phyloP scores from a whole-genome alignment of 2,797 vertebrate species.

The Lithobates sylvaticus region DNA sequence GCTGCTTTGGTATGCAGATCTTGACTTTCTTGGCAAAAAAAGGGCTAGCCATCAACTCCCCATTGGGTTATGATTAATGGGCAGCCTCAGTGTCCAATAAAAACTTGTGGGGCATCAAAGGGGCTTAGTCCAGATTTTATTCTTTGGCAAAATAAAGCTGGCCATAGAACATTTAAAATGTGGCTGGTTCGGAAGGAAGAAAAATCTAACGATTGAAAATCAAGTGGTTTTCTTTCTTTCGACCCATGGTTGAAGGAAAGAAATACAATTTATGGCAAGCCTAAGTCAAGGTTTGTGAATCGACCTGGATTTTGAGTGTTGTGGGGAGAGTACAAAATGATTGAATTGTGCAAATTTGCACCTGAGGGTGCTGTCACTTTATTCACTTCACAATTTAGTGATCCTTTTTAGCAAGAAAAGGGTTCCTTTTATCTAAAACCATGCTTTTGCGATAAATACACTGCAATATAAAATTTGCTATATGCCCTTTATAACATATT shows the following conservation, averaged over 20 bases:
- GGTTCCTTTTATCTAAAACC: background rate
- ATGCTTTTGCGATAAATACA: background rate
- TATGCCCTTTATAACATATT: background rate
- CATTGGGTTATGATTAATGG: background rate
- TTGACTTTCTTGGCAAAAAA: background rate
- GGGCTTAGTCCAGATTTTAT: background rate
- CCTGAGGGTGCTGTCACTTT: no score
- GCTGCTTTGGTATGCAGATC: background rate
- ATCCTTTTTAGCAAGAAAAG: background rate
- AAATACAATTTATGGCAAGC: no score
- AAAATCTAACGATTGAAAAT: no score
- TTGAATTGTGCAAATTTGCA: no score
- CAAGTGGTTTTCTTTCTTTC: no score
- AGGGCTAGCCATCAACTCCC: background rate
- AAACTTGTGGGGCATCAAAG: background rate
- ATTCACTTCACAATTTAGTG: background rate
- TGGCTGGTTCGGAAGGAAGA: no score
- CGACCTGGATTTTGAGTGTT: background rate
- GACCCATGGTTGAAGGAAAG: no score
- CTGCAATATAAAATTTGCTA: background rate
- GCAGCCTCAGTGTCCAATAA: background rate
- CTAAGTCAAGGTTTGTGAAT: no score
- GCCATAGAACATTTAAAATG: no score
- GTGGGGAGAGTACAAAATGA: no score
- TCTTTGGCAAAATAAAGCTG: background rate